Conservation (phyloP, 2,113 vertebrate genomes). For the Chaetorhynchus papuensis region DNA sequence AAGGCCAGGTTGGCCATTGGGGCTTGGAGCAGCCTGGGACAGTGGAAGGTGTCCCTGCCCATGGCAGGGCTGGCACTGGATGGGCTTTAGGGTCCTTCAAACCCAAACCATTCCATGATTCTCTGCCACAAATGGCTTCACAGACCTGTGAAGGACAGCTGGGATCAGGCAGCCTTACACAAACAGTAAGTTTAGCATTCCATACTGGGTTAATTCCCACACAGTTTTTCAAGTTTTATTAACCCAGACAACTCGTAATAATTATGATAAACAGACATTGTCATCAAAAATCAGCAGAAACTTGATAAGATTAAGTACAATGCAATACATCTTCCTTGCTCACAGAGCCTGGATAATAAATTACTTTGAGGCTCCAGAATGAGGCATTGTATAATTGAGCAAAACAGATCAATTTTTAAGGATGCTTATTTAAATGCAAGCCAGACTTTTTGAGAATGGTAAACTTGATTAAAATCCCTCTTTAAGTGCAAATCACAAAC, state of each 20-base stretch:
- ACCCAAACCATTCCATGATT: neutral
- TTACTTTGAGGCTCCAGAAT: conserved; percentile 63
- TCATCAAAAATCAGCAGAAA: conserved; percentile 73
- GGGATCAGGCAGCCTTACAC: neutral
- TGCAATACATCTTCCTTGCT: conserved; percentile 67
- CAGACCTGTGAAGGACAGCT: neutral
- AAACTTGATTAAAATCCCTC: conserved; percentile 74
- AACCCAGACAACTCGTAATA: conserved; percentile 70
- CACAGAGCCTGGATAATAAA: conserved; percentile 68
- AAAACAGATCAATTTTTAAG: conserved; percentile 76
- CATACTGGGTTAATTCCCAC: neutral
- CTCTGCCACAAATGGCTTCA: neutral
- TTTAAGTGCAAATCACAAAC: conserved; percentile 67
- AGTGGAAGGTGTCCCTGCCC: neutral
- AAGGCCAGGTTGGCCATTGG: neutral
- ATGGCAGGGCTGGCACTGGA: fast-evolving
- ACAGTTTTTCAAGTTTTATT: conserved; percentile 64
- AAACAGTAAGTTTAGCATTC: conserved; percentile 31
- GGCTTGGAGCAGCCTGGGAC: neutral
- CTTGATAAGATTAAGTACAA: conserved; percentile 71
- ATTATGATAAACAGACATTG: conserved; percentile 78
- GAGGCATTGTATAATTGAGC: conserved; percentile 72
- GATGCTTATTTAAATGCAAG: conserved; percentile 74
- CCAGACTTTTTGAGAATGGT: conserved; percentile 63
- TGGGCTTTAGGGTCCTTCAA: fast-evolving